Percentiles rank a stretch among this genome's conserved stretches.
Conservation (phyloP, 2,113 vertebrate species). For the Poeciliopsis turrubarensis region DNA sequence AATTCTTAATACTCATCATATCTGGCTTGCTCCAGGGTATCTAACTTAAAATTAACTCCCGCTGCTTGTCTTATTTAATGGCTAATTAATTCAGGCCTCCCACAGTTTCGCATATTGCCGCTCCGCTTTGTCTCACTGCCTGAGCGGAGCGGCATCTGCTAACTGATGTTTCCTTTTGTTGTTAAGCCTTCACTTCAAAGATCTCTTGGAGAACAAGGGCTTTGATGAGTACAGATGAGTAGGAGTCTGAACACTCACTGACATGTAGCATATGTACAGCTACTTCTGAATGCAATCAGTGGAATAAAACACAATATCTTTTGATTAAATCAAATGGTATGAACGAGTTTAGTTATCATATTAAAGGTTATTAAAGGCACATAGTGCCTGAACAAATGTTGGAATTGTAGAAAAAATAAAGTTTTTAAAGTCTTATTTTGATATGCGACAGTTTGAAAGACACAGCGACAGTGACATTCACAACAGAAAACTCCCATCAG, state of each 20-base stretch:
- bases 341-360: neutral
- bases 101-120: slow-evolving; percentile 25
- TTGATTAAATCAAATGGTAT: neutral
- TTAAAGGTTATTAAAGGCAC: neutral
- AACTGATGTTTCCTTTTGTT: neutral
- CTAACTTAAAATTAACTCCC: slow-evolving; percentile 7
- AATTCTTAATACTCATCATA: slow-evolving; percentile 28
- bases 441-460: neutral
- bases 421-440: neutral
- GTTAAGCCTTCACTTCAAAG: neutral
- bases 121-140: slow-evolving; percentile 7
- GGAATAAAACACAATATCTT: neutral
- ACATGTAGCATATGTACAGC: neutral
- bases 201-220: slow-evolving; percentile 1
- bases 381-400: neutral
- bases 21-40: slow-evolving; percentile 17
- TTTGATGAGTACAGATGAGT: neutral
- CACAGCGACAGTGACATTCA: neutral
- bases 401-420: neutral
- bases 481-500: neutral
- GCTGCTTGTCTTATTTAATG: neutral
- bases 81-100: slow-evolving; percentile 41
- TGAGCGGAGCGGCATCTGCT: slow-evolving; percentile 18
- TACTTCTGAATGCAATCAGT: neutral
- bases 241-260: neutral